Percentiles rank a stretch among this genome's conserved stretches.
phyloP scores from a whole-genome alignment of 2,888 invertebrate species.

The Phlogophora meticulosa region DNA sequence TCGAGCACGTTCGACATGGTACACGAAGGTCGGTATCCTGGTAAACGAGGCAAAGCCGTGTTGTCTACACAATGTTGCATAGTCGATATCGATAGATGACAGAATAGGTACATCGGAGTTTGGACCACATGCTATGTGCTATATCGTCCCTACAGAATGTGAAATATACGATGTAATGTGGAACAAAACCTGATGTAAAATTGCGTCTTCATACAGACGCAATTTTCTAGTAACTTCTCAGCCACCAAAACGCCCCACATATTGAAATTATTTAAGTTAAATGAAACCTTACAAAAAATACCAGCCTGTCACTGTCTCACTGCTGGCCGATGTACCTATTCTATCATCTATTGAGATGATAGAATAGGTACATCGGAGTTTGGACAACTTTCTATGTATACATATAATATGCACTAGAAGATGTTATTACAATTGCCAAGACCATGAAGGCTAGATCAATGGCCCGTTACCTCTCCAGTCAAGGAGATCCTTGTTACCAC shows the following conservation, averaged over 20 bases:
- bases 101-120: not conserved
- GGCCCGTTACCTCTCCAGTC: slow-evolving; percentile 97
- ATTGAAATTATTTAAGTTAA: too few relatives aligned
- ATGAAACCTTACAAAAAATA: too few relatives aligned
- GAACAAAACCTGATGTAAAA: too few relatives aligned
- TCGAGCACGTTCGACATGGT: slow-evolving; percentile 43
- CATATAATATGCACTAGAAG: too few relatives aligned
- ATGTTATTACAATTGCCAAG: slow-evolving; percentile 97
- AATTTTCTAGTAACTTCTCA: too few relatives aligned
- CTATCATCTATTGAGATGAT: too few relatives aligned
- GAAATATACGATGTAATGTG: too few relatives aligned
- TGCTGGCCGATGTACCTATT: too few relatives aligned
- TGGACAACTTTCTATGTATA: not conserved
- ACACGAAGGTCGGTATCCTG: slow-evolving; percentile 16
- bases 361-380: not conserved
- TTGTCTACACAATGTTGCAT: slow-evolving; percentile 5
- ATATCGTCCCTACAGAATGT: too few relatives aligned
- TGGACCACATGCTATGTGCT: not conserved
- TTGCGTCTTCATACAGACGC: too few relatives aligned
- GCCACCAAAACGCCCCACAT: too few relatives aligned
- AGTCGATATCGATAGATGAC: not conserved
- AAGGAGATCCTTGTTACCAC: slow-evolving; percentile 98
- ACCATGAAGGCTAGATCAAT: slow-evolving; percentile 98
- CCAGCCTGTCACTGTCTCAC: too few relatives aligned
- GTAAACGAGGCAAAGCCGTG: slow-evolving; percentile 43